Conservation (phyloP, 2,888 invertebrate species). For the Cataglyphis livida region DNA sequence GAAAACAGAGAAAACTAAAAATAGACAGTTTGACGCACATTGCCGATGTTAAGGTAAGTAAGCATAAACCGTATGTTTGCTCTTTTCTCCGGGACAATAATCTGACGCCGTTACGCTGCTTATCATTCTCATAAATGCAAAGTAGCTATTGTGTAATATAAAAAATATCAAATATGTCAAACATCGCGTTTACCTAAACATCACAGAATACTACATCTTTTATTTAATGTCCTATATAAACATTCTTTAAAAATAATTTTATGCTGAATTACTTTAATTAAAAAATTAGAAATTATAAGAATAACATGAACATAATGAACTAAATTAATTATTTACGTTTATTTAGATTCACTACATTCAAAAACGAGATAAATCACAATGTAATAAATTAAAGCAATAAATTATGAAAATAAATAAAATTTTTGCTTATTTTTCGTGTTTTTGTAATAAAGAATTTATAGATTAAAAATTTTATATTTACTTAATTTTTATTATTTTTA, state of each 20-base stretch:
- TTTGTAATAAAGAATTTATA: neutral
- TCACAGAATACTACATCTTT: neutral
- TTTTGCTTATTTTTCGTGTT: neutral
- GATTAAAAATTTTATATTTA: neutral
- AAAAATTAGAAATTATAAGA: no score
- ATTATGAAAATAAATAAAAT: neutral
- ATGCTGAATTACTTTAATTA: no score
- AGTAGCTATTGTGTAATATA: constrained; percentile 9
- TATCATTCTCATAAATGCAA: constrained; percentile 1
- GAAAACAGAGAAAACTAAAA: constrained; percentile 65
- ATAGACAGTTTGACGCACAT: constrained; percentile 65
- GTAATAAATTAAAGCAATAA: neutral
- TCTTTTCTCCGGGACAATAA: constrained; percentile 45
- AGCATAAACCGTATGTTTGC: constrained; percentile 61
- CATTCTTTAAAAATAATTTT: neutral
- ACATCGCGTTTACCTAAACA: neutral
- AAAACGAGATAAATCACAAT: neutral
- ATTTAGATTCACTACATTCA: neutral
- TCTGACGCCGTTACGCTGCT: constrained; percentile 5
- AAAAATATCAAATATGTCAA: neutral
- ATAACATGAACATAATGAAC: no score
- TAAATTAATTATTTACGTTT: neutral
- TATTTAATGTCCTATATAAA: neutral
- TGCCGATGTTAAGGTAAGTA: constrained; percentile 62
- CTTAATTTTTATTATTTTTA: constrained; percentile 8